These are phyloP conservation scores for Sciurus carolinensis DNA, from an alignment of 2,797 vertebrate genomes.

Conservation along the genomic window DNA sequence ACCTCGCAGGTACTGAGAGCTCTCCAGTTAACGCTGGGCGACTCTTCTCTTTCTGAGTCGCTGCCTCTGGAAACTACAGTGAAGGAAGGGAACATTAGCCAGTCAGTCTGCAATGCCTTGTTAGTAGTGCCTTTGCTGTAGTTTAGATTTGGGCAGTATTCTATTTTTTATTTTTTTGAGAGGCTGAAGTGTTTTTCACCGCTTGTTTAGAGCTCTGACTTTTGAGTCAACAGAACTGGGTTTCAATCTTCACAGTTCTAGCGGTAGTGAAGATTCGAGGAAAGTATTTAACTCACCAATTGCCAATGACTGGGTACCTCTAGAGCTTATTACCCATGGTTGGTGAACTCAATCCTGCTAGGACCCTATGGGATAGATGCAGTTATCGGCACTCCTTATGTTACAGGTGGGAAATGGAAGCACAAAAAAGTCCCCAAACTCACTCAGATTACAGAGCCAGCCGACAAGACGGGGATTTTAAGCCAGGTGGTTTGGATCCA, in stretches of 20 bases:
- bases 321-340: background rate
- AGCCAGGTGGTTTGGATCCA: background rate
- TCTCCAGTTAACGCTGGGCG: background rate
- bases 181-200: background rate
- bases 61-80: background rate
- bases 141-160: slow-evolving; percentile 1
- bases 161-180: background rate
- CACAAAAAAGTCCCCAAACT: background rate
- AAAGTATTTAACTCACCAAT: background rate
- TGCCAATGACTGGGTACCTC: background rate
- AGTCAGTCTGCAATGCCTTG: background rate
- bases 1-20: background rate
- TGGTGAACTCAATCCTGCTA: background rate
- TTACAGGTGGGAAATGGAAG: background rate
- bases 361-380: background rate
- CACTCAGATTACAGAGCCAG: background rate
- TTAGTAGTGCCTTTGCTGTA: background rate
- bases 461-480: background rate
- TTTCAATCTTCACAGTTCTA: background rate
- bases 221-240: background rate
- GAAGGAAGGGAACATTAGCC: background rate
- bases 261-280: background rate
- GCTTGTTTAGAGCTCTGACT: slow-evolving; percentile 30
- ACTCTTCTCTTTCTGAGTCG: background rate
- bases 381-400: background rate